Conservation (phyloP, 2,888 invertebrate genomes). For the Keiferia lycopersicella region DNA sequence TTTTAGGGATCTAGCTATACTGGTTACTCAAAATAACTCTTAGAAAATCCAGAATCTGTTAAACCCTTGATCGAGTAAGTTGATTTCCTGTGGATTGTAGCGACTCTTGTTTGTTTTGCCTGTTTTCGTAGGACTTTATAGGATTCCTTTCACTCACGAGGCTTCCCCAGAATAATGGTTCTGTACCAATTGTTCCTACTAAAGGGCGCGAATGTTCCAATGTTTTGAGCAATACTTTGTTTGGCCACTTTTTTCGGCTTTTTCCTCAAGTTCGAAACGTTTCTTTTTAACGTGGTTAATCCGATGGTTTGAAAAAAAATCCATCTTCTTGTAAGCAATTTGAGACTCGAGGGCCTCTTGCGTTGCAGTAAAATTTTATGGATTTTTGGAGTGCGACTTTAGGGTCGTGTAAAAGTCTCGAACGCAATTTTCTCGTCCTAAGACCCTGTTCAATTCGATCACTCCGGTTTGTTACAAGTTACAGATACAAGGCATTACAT, state of each 20-base stretch:
- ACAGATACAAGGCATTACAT: neutral
- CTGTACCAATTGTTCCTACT: slow-evolving; percentile 15
- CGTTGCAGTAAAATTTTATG: slow-evolving; percentile 34
- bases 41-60: too few relatives aligned
- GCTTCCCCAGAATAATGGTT: slow-evolving; percentile 18
- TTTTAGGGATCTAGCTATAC: too few relatives aligned
- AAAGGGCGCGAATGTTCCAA: slow-evolving; percentile 9
- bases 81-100: neutral
- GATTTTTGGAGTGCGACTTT: slow-evolving; percentile 11
- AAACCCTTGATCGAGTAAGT: slow-evolving; percentile 32
- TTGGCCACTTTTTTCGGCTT: slow-evolving; percentile 5
- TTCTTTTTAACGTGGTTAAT: slow-evolving; percentile 36
- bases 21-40: too few relatives aligned
- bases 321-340: slow-evolving; percentile 51
- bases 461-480: neutral
- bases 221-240: neutral
- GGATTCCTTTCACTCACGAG: slow-evolving; percentile 16
- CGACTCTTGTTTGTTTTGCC: slow-evolving; percentile 66
- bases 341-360: slow-evolving; percentile 35
- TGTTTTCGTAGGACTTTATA: slow-evolving; percentile 22
- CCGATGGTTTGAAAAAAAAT: slow-evolving; percentile 44
- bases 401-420: slow-evolving; percentile 7
- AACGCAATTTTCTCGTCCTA: slow-evolving; percentile 11
- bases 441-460: neutral
- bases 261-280: slow-evolving; percentile 31